Evolutionary conservation across 1,140 invertebrate genomes (phyloP).

Genomic region (Drosophila equinoxialis): DNA sequence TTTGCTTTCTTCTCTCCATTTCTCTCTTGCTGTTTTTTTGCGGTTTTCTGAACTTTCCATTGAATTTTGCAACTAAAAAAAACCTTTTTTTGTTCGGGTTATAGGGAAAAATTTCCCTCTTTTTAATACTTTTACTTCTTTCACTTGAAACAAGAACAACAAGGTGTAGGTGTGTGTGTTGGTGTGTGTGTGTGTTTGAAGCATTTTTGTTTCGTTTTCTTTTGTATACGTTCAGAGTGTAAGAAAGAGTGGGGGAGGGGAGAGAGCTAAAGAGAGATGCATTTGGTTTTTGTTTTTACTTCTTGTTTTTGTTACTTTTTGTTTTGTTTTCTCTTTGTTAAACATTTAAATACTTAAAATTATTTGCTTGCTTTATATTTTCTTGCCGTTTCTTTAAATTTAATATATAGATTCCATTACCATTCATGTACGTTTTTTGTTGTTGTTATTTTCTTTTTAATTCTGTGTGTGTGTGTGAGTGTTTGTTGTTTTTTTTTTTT

Average conservation of each 20-base stretch:
- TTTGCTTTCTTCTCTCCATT: constrained; percentile 46
- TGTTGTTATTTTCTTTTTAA: constrained; percentile 21
- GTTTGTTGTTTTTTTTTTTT: constrained; percentile 13
- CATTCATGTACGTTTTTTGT: constrained; percentile 67
- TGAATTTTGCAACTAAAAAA: constrained; percentile 3
- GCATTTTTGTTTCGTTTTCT: constrained; percentile 9
- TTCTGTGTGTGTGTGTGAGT: constrained; percentile 7
- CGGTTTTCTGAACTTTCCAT: constrained; percentile 16
- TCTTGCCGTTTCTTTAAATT: constrained; percentile 70
- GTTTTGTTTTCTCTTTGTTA: constrained; percentile 48
- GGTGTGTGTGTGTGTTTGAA: constrained; percentile 19
- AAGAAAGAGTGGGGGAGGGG: constrained; percentile 17
- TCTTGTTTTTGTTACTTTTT: constrained; percentile 40
- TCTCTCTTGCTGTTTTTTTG: constrained; percentile 31
- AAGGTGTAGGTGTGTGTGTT: constrained; percentile 23
- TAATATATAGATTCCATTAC: constrained; percentile 80
- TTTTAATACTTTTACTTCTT: constrained; percentile 26
- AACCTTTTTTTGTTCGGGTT: background rate
- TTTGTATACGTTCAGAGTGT: constrained; percentile 18
- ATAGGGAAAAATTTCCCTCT: too few relatives aligned
- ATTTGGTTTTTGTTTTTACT: constrained; percentile 41
- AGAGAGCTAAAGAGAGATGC: constrained; percentile 57
- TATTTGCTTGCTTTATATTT: constrained; percentile 76
- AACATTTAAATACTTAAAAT: constrained; percentile 79
- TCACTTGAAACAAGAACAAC: constrained; percentile 62